Percentiles rank a stretch among this genome's conserved stretches.
These are phyloP conservation scores for Xiphorhynchus erythropygius DNA, from an alignment of 2,797 vertebrate genomes.

Conservation along the genomic window DNA sequence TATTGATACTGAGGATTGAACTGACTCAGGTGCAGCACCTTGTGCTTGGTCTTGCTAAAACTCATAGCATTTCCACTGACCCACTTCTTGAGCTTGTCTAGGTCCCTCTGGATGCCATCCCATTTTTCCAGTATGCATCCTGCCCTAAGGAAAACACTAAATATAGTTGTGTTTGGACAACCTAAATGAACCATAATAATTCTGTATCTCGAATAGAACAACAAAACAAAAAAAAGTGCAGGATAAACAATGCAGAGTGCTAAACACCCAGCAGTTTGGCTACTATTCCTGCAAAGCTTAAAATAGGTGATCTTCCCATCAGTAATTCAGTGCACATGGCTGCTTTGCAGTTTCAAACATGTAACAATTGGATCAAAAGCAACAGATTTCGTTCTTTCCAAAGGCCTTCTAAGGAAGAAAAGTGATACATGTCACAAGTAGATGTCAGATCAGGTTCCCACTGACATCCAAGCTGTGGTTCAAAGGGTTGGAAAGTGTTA, in stretches of 20 bases:
- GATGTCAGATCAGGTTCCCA: neutral
- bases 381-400: neutral
- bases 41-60: neutral
- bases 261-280: neutral
- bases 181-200: neutral
- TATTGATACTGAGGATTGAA: accelerated
- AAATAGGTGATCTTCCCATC: neutral
- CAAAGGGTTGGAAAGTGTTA: neutral
- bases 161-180: neutral
- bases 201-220: neutral
- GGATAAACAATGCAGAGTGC: neutral
- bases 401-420: neutral
- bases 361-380: neutral
- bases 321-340: neutral
- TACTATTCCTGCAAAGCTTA: neutral
- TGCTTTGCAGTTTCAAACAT: neutral
- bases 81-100: neutral
- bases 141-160: neutral
- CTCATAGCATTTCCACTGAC: neutral
- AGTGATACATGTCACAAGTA: neutral
- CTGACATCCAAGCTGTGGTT: neutral
- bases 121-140: neutral
- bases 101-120: neutral
- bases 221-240: neutral
- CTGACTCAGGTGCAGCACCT: accelerated